Evolutionary conservation across 2,797 vertebrate species (phyloP).

Genomic region (Champsocephalus gunnari): DNA sequence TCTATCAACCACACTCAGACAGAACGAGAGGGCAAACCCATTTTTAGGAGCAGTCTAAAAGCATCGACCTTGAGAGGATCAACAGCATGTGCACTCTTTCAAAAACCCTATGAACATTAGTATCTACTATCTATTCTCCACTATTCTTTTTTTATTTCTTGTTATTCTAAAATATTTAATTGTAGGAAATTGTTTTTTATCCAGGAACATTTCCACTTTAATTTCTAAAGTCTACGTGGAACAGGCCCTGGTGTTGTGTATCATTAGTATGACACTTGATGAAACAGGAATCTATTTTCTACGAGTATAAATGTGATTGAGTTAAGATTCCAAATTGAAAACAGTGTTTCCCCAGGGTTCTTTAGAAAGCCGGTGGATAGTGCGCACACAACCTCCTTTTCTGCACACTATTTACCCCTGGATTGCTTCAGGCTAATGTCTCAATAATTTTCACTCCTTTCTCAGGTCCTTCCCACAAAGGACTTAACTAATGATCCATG

Average conservation of each 20-base stretch:
- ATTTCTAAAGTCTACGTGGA: slow-evolving; percentile 47
- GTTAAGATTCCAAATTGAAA: slow-evolving; percentile 84
- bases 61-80: slow-evolving; percentile 7
- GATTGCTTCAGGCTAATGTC: slow-evolving; percentile 99
- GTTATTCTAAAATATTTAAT: not conserved
- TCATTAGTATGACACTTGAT: slow-evolving; percentile 63
- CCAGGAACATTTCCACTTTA: slow-evolving; percentile 17
- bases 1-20: slow-evolving; percentile 57
- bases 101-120: not conserved
- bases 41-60: slow-evolving; percentile 6
- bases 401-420: slow-evolving; percentile 99
- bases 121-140: not conserved
- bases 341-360: slow-evolving; percentile 86
- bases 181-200: not conserved
- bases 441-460: slow-evolving; percentile 99
- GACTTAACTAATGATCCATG: slow-evolving; percentile 99
- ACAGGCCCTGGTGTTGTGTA: slow-evolving; percentile 46
- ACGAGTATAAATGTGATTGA: slow-evolving; percentile 81
- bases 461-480: slow-evolving; percentile 99
- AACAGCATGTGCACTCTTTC: slow-evolving; percentile 6
- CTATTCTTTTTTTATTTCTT: not conserved
- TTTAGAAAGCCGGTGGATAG: slow-evolving; percentile 86
- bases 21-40: slow-evolving; percentile 28
- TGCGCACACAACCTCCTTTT: slow-evolving; percentile 87
- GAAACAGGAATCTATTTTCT: slow-evolving; percentile 81